Percentiles rank a stretch among this genome's conserved stretches.
phyloP scores from a whole-genome alignment of 2,113 vertebrate genomes.

The Platysteira castanea region DNA sequence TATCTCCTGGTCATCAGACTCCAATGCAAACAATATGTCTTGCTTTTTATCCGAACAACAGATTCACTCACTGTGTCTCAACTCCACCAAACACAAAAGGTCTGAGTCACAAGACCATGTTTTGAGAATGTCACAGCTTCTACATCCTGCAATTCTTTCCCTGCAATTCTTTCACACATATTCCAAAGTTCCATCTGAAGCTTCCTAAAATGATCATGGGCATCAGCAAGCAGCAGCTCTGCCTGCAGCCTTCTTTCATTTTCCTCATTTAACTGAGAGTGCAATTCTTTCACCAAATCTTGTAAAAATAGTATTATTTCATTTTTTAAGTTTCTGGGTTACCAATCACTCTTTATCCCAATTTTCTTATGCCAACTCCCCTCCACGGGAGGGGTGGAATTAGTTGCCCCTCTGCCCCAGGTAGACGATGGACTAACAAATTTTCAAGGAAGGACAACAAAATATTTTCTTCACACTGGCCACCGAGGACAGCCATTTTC shows the following conservation, averaged over 20 bases:
- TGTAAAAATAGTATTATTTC: not conserved
- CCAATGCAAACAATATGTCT: not conserved
- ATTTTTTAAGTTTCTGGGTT: not conserved
- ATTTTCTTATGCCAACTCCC: no score
- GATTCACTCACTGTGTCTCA: not conserved
- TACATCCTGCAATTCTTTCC: not conserved
- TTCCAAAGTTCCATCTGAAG: not conserved
- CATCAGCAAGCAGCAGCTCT: not conserved
- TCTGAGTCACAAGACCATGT: not conserved
- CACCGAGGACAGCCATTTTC: not conserved
- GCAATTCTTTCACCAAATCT: not conserved
- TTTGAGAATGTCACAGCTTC: no score
- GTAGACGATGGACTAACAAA: not conserved
- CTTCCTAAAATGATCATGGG: not conserved
- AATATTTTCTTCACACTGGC: not conserved
- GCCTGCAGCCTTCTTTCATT: not conserved
- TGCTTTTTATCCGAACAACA: not conserved
- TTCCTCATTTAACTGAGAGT: not conserved
- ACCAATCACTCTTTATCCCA: not conserved
- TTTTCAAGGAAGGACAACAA: not conserved
- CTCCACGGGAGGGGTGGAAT: not conserved
- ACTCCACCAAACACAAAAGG: not conserved
- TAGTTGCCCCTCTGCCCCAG: no score
- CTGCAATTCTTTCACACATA: accelerated
- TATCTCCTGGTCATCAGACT: not conserved